Evolutionary conservation across 2,113 vertebrate genomes (phyloP).

Genomic region (Calypte anna): DNA sequence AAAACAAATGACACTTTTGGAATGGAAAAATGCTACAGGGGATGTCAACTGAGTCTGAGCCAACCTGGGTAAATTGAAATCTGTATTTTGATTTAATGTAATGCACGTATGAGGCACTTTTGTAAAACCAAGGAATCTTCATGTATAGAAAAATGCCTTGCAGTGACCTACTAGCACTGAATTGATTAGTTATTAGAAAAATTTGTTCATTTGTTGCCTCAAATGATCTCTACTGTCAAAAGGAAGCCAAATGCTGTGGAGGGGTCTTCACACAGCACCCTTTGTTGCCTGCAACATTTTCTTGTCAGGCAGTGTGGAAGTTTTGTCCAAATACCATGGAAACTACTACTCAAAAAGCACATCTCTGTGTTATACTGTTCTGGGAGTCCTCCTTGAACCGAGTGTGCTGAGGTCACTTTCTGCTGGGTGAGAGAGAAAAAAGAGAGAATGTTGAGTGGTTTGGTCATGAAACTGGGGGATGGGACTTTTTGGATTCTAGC

Average conservation of each 20-base stretch:
- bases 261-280: background rate
- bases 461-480: background rate
- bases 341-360: background rate
- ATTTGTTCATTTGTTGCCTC: constrained; percentile 15
- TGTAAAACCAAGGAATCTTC: background rate
- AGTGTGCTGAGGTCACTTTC: background rate
- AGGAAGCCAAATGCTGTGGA: background rate
- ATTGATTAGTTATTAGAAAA: constrained; percentile 49
- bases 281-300: background rate
- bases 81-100: constrained; percentile 58
- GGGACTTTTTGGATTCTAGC: background rate
- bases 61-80: constrained; percentile 50
- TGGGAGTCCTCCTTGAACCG: background rate
- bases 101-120: constrained; percentile 14
- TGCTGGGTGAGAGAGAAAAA: background rate
- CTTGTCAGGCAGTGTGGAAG: background rate
- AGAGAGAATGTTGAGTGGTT: background rate
- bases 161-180: constrained; percentile 36
- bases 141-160: background rate
- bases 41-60: constrained; percentile 48
- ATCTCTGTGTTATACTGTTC: background rate
- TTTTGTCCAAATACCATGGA: background rate
- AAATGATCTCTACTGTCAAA: background rate
- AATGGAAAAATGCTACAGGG: constrained; percentile 37
- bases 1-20: constrained; percentile 45